These are phyloP conservation scores for Sycobia sp. DNA, from an alignment of 1,140 invertebrate genomes.

Conservation along the genomic window DNA sequence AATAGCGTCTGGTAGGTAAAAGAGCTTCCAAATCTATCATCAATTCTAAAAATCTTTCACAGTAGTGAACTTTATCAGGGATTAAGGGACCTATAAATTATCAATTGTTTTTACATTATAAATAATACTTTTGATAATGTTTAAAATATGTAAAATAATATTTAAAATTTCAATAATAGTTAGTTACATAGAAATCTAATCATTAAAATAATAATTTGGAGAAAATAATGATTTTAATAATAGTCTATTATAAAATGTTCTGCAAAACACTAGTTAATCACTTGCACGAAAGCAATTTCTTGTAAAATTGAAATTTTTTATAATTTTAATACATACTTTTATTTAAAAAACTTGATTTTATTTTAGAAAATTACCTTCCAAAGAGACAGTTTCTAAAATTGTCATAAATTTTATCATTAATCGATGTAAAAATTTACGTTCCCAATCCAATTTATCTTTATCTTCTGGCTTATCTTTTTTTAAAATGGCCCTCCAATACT, in stretches of 20 bases:
- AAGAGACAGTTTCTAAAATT: slow-evolving; percentile 78
- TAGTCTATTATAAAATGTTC: too few species aligned
- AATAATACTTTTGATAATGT: too few species aligned
- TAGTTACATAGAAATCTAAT: too few species aligned
- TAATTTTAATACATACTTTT: slow-evolving; percentile 5
- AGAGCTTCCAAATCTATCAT: slow-evolving; percentile 96
- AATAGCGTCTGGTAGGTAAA: slow-evolving; percentile 93
- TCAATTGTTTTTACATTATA: slow-evolving; percentile 5
- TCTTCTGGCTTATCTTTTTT: slow-evolving; percentile 82
- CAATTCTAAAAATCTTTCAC: slow-evolving; percentile 94
- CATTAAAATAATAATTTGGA: too few species aligned
- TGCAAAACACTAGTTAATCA: too few species aligned
- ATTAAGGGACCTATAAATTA: slow-evolving; percentile 61
- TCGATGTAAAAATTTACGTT: slow-evolving; percentile 84
- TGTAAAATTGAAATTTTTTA: background rate
- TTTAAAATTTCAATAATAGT: too few species aligned
- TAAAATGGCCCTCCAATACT: slow-evolving; percentile 89
- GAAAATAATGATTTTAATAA: too few species aligned
- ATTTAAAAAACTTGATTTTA: too few species aligned
- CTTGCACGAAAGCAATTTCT: background rate
- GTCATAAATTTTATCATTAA: slow-evolving; percentile 91
- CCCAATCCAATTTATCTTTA: slow-evolving; percentile 80
- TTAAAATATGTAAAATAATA: too few species aligned
- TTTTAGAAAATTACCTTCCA: slow-evolving; percentile 62
- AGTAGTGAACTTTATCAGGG: slow-evolving; percentile 76